Evolutionary conservation across 2,888 invertebrate genomes (phyloP), one percentile per base, ranked within the genome.

Genomic region (Azorinus chamasolen): DNA sequence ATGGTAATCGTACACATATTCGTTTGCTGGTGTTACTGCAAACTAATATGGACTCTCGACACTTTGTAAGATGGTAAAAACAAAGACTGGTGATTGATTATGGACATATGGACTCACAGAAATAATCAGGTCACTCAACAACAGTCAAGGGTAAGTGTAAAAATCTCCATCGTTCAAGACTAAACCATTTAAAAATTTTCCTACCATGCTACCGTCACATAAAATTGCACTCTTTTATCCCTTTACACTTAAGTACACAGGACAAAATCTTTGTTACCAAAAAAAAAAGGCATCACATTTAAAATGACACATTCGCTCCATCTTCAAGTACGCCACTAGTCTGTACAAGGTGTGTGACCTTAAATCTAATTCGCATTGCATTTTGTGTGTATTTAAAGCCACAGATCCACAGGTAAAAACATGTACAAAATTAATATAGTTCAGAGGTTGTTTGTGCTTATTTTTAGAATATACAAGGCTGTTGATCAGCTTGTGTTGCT

Each of bases 41-140:
- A 63, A 55, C 50, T n/a, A 20, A n/a, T 3, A 20, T 57, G 53
- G 53, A 53, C 53, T 53, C 53, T 32, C 16, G 8, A 3, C 10
- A 32, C 32, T 32, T 32, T 32, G 32, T 32, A 32, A 6, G 32
- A 32, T 32, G 32, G 32, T 32, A 32, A 32, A 32, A 32, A 32
- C 32, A 32, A 32, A 32, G 32, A n/a, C 46, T 64, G 55, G 51
- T 71, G 62, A 58, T 54, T 39, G n/a, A 39, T 51, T 43, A 63
- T 69, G 72, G 79, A 80, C 80, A 76, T 76, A 80, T 76, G 80
- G 76, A 80, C 80, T 80, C 76, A 62, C 80, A 69, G 73, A 71
- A 70, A 76, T 73, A 76, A 80, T 76, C 80, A 65, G 73, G 76
- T 63, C 76, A 76, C 79, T 73, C 72, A 59, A 77, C 68, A 65